Base-by-base conservation (phyloP, 2,888 invertebrate genomes). In the Cephus nigrinus region DNA sequence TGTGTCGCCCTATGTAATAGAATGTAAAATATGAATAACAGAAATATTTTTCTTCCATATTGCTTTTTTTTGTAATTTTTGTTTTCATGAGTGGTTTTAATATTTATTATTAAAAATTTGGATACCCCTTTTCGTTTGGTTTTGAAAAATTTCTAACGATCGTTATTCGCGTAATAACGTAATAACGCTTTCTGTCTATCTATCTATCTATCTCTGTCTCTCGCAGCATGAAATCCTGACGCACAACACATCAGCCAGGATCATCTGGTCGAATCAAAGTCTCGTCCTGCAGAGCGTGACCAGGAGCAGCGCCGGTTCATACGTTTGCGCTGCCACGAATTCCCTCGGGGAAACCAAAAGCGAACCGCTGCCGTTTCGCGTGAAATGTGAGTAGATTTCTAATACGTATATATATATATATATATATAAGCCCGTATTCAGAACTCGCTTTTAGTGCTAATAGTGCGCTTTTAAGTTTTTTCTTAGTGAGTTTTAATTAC, bases 201-300 rank as follows among this genome's bases (percentile, higher is more conserved):
- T 93, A 93, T 35, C 0, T 35, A 34, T 83, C 86, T 34, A 34
- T 34, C 11, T 34, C 34, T 78, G 74, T 83, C 86, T 87, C 83
- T 93, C 93, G 40, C 93, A 97, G 97, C 96, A 96, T 81, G 93
- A 95, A 76, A 93, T 95, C 82, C 92, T 98, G 87, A 96, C 95
- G 86, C 97, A 97, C 93, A 97, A 98, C 92, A 95, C 96, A 87
- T 95, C 96, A 74, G 96, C 97, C 77, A 94, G 97, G 82, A 96
- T 98, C 86, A 97, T 98, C 90, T 95, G 97, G 92, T 97, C 97
- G 92, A 97, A 97, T 93, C 97, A 98, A 92, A 97, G 97, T 91
- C 93, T 98, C 84, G 98, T 98, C 81, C 94, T 98, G 89, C 98
- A 98, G 92, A 96, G 96, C 92, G 97, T 98, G 86, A 97, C 96